These are phyloP conservation scores for Leptinotarsa tumamoca DNA, from an alignment of 2,888 invertebrate genomes.

Conservation along the genomic window DNA sequence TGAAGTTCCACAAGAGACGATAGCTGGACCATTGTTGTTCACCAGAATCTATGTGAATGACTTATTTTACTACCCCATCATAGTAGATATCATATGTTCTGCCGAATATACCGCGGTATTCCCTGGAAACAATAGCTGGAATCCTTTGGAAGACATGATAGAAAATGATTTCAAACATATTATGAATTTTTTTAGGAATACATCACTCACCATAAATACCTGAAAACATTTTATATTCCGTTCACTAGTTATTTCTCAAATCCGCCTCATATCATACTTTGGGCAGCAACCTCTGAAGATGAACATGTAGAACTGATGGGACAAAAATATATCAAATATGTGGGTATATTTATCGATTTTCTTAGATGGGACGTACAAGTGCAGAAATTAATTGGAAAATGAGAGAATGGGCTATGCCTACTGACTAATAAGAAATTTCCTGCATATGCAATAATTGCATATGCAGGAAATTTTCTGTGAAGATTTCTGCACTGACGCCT, in stretches of 20 bases:
- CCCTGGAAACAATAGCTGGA: background rate
- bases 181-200: background rate
- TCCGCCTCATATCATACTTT: background rate
- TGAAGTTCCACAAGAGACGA: background rate
- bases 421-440: too few relatives aligned
- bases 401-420: background rate
- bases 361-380: background rate
- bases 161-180: background rate
- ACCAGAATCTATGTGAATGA: background rate
- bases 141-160: background rate
- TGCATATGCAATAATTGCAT: too few relatives aligned
- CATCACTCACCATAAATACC: background rate
- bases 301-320: background rate
- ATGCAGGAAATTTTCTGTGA: too few relatives aligned
- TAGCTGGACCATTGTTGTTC: background rate
- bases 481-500: too few relatives aligned
- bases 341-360: background rate
- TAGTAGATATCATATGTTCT: background rate
- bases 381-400: background rate
- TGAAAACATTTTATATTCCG: background rate
- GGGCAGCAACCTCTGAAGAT: background rate
- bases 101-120: background rate
- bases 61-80: background rate
- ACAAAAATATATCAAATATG: background rate
- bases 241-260: background rate